phyloP scores from a whole-genome alignment of 1,140 invertebrate genomes.

The Cataglyphis hispanica region DNA sequence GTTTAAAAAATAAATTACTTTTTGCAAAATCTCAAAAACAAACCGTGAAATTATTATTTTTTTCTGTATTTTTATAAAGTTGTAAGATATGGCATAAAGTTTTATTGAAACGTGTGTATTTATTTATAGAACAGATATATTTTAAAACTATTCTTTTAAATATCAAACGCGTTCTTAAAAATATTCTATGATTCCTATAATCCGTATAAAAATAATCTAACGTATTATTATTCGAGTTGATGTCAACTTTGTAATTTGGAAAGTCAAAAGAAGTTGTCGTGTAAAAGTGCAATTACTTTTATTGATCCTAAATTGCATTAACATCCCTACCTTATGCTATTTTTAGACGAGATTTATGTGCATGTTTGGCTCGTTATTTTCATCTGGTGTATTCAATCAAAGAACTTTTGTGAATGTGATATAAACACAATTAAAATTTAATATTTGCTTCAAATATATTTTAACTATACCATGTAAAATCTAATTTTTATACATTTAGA shows the following conservation, averaged over 20 bases:
- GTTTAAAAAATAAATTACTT: neutral
- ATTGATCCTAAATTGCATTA: constrained; percentile 18
- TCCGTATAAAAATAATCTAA: neutral
- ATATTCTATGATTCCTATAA: neutral
- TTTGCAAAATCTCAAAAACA: neutral
- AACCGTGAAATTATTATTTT: neutral
- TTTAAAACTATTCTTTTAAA: neutral
- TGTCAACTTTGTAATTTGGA: constrained; percentile 35
- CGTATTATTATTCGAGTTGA: constrained; percentile 15
- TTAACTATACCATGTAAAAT: neutral
- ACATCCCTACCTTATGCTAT: constrained; percentile 34
- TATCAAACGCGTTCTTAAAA: neutral
- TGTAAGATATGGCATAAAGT: too few species aligned
- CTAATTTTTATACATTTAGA: neutral
- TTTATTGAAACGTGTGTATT: neutral
- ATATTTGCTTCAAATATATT: neutral
- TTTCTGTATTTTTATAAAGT: neutral
- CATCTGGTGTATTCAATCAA: constrained; percentile 5
- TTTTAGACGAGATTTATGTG: constrained; percentile 1
- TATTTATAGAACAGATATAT: neutral
- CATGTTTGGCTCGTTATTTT: constrained; percentile 35
- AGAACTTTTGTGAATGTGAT: neutral
- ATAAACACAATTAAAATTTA: constrained; percentile 13
- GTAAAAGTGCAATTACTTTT: constrained; percentile 40
- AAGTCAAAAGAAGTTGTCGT: constrained; percentile 32